phyloP scores from a whole-genome alignment of 2,888 invertebrate genomes.

The Nemotelus nigrinus region DNA sequence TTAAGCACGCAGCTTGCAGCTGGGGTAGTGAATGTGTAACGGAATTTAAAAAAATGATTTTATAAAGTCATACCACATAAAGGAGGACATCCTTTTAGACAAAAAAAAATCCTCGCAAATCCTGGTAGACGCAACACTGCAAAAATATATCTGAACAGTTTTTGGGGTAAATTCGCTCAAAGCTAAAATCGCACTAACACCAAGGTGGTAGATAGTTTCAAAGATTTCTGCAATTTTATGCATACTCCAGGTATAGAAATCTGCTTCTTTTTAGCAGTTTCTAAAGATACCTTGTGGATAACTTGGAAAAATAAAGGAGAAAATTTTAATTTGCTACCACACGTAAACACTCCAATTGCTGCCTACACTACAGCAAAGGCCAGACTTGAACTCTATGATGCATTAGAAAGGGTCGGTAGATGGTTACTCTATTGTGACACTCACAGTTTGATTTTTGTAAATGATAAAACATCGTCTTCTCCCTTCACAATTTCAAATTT shows the following conservation, averaged over 20 bases:
- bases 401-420: background rate
- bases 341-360: background rate
- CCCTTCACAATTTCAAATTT: too few relatives aligned
- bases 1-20: background rate
- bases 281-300: background rate
- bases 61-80: background rate
- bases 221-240: slow-evolving; percentile 1
- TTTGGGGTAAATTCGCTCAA: slow-evolving; percentile 12
- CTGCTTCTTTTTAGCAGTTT: too few relatives aligned
- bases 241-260: background rate
- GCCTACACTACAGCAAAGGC: slow-evolving; percentile 1
- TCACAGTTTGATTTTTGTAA: background rate
- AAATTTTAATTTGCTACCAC: slow-evolving; percentile 2
- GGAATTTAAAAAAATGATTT: background rate
- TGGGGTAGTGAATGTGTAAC: background rate
- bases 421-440: background rate
- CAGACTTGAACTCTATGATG: slow-evolving; percentile 3
- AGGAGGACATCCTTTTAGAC: background rate
- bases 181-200: background rate
- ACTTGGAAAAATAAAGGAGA: slow-evolving; percentile 6
- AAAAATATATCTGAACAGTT: background rate
- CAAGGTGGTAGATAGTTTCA: background rate
- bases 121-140: background rate
- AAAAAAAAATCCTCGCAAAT: background rate
- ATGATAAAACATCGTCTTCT: background rate